phyloP scores from a whole-genome alignment of 2,113 vertebrate genomes.

The Corythoichthys intestinalis region DNA sequence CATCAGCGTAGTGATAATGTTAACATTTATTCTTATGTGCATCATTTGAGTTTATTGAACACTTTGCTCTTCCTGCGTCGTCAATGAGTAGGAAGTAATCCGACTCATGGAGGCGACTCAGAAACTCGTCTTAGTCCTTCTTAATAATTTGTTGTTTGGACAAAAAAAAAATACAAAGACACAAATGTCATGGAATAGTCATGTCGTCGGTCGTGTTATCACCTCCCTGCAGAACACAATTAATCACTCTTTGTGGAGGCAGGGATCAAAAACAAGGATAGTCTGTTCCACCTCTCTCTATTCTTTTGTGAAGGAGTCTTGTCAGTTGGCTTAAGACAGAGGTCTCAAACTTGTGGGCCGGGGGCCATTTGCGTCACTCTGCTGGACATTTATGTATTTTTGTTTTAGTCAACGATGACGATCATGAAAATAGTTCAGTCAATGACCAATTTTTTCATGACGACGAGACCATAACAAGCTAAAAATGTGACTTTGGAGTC shows the following conservation, averaged over 20 bases:
- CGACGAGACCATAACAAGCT: too few relatives aligned
- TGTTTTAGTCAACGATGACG: too few relatives aligned
- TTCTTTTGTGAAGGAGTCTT: neutral
- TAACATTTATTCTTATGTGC: neutral
- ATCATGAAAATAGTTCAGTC: too few relatives aligned
- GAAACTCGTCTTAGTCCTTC: neutral
- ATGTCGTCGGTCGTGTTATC: conserved; percentile 36
- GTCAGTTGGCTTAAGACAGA: too few relatives aligned
- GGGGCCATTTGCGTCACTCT: too few relatives aligned
- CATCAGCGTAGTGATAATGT: neutral
- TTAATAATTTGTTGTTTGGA: conserved; percentile 4
- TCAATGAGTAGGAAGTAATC: conserved; percentile 3
- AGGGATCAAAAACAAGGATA: conserved; percentile 15
- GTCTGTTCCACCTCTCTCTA: conserved; percentile 5
- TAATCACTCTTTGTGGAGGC: conserved; percentile 38
- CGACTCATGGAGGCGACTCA: neutral
- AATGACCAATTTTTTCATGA: too few relatives aligned
- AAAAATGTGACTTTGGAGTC: too few relatives aligned
- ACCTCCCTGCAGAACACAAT: conserved; percentile 28
- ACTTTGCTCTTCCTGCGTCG: neutral
- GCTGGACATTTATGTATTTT: too few relatives aligned
- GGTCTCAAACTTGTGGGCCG: too few relatives aligned
- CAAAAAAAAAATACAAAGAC: conserved; percentile 16
- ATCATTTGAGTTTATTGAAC: neutral
- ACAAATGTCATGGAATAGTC: conserved; percentile 39